Conservation (phyloP, 2,888 invertebrate genomes). For the Reticulitermes lucifugus region DNA sequence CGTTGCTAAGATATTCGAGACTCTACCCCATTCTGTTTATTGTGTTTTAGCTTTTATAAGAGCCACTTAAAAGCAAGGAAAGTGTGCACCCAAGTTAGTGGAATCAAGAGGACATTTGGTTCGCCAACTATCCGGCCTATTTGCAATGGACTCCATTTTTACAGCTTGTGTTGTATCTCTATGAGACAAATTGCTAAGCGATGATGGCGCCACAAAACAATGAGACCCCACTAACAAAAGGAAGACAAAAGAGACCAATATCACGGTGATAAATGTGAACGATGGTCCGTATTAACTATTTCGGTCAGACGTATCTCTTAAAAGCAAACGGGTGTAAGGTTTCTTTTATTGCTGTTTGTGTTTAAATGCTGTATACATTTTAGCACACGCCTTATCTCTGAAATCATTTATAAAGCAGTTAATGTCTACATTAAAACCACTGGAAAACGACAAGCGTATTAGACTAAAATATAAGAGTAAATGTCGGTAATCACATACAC, state of each 20-base stretch:
- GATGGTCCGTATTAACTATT: not conserved
- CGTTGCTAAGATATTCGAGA: slow-evolving; percentile 11
- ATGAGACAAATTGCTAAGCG: not conserved
- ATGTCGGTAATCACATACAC: no score
- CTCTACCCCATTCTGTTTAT: slow-evolving; percentile 8
- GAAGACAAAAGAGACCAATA: not conserved
- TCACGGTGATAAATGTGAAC: not conserved
- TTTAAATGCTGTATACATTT: no score
- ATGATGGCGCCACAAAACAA: slow-evolving; percentile 2
- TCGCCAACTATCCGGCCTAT: not conserved
- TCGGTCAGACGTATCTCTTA: not conserved
- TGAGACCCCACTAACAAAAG: not conserved
- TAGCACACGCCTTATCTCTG: no score
- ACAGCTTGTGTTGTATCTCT: not conserved
- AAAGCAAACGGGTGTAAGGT: no score
- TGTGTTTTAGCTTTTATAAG: not conserved
- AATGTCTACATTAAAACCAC: no score
- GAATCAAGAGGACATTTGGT: slow-evolving; percentile 14
- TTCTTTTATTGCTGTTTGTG: no score
- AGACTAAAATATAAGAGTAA: no score
- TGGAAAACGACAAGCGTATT: no score
- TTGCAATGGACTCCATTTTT: slow-evolving; percentile 8
- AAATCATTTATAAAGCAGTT: no score
- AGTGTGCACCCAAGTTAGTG: not conserved
- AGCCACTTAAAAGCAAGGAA: not conserved